These are phyloP conservation scores for Cotesia typhae DNA, from an alignment of 1,140 invertebrate species.

Conservation along the genomic window DNA sequence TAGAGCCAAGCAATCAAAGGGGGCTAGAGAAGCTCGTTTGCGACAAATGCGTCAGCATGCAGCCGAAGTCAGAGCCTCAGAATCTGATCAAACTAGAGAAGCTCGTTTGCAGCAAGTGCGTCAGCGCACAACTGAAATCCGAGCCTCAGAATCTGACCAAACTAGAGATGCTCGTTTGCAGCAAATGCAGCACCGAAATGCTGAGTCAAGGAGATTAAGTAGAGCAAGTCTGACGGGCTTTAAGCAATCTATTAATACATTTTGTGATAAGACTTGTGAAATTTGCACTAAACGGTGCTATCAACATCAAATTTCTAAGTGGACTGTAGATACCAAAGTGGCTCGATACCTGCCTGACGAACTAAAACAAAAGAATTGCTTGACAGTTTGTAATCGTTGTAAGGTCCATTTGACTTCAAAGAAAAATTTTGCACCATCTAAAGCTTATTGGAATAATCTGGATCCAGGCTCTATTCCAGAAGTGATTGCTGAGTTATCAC, in stretches of 20 bases:
- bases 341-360: not conserved
- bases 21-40: not conserved
- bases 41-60: not conserved
- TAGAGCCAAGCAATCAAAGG: not conserved
- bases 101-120: too few species aligned
- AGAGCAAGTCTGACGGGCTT: not conserved
- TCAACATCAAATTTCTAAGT: not conserved
- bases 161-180: not conserved
- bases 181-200: not conserved
- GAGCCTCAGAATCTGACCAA: not conserved
- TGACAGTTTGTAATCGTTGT: not conserved
- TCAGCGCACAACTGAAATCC: not conserved
- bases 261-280: slow-evolving; percentile 18
- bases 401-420: not conserved
- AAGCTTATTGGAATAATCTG: slow-evolving; percentile 22
- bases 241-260: not conserved
- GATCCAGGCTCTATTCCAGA: slow-evolving; percentile 5
- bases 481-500: slow-evolving; percentile 21
- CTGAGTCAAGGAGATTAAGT: not conserved
- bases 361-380: not conserved
- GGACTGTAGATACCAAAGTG: not conserved
- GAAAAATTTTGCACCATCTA: not conserved
- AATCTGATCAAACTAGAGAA: not conserved
- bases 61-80: not conserved
- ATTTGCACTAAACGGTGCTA: slow-evolving; percentile 18